Evolutionary conservation across 2,888 invertebrate genomes (phyloP).

Genomic region (Seladonia tumulorum): DNA sequence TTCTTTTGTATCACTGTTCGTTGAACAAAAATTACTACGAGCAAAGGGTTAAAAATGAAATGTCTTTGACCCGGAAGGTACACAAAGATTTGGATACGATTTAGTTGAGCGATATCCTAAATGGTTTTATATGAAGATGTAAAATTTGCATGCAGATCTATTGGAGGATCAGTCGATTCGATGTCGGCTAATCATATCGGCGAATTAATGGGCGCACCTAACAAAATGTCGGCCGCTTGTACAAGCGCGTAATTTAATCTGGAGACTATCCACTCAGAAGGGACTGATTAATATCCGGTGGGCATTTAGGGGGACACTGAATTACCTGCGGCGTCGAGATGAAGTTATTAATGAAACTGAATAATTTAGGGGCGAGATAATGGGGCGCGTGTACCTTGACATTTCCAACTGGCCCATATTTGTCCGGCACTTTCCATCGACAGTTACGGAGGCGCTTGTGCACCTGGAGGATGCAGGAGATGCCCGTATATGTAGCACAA

Average conservation of each 20-base stretch:
- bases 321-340: conserved; percentile 26
- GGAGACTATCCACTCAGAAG: neutral
- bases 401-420: conserved; percentile 49
- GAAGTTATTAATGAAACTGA: conserved; percentile 55
- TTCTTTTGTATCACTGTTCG: no score
- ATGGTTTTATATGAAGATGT: neutral
- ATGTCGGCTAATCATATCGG: neutral
- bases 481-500: conserved; percentile 45
- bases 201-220: neutral
- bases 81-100: no score
- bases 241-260: conserved; percentile 13
- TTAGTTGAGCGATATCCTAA: no score
- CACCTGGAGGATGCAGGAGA: conserved; percentile 57
- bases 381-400: conserved; percentile 25
- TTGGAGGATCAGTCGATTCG: neutral
- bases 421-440: conserved; percentile 54
- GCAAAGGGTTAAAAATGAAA: no score
- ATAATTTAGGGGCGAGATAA: conserved; percentile 38
- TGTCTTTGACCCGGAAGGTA: no score
- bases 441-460: conserved; percentile 48
- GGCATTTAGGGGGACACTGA: neutral
- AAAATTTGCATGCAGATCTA: neutral
- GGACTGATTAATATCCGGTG: conserved; percentile 39
- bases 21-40: no score
- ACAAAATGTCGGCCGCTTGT: neutral